Evolutionary conservation across 2,888 invertebrate species (phyloP), one percentile per base, ranked within the genome.

Genomic region (Pycnomerus fuliginosus): DNA sequence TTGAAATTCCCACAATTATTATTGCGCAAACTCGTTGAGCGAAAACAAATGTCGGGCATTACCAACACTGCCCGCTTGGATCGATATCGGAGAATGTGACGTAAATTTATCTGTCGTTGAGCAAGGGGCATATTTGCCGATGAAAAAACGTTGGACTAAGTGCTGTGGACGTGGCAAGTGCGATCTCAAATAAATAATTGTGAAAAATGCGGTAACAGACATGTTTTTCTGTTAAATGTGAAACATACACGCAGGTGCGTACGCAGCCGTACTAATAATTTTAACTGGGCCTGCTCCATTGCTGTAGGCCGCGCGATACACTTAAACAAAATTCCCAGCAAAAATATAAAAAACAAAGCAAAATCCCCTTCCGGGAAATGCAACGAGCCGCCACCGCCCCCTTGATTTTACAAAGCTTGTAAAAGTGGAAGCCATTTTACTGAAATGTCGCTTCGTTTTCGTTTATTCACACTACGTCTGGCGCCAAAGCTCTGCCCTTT

Each of bases 211-310:
- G 65, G 64, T 64, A 65, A 60, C 66, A 70, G 68, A 67, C 67
- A 65, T 69, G 70, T 70, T 71, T 70, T 72, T 69, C 64, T 68
- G 66, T 66, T 73, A 70, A 72, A 72, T 70, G 68, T 68, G 62
- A 60, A 61, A 67, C 72, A 76, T 75, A 77, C 85, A 88, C 88
- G 87, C 88, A 91, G 89, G 90, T 90, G 90, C 90, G 90, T 90
- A 91, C 90, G 91, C 91, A 91, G 90, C 82, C 89, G 88, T 88
- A 86, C 82, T 84, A 83, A 80, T 81, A 80, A 80, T 82, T 80
- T 84, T 81, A 82, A 87, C 87, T 88, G 88, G 82, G 88, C 86
- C 83, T 89, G 89, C 88, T 87, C 89, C 80, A 69, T 69, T 65
- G 58, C 62, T 64, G 58, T 60, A 59, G 64, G 65, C 67, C 69